phyloP scores from a whole-genome alignment of 2,888 invertebrate genomes.

The Eurois occulta region DNA sequence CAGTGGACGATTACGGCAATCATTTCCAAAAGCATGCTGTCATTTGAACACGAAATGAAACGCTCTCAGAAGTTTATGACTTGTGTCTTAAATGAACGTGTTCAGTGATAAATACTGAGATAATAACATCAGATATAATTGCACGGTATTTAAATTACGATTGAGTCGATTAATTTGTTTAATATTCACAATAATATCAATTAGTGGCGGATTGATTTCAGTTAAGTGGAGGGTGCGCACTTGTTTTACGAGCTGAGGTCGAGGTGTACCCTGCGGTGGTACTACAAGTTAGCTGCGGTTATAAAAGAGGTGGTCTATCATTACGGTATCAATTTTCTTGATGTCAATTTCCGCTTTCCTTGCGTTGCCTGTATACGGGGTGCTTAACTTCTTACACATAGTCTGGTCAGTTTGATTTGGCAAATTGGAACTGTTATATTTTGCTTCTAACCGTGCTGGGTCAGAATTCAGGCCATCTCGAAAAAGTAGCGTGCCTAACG shows the following conservation, averaged over 20 bases:
- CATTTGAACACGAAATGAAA: conserved; percentile 13
- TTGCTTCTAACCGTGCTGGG: background rate
- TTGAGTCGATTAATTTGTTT: conserved; percentile 63
- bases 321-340: conserved; percentile 1
- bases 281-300: conserved; percentile 14
- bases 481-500: background rate
- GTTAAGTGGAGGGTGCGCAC: conserved; percentile 41
- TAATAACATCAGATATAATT: conserved; percentile 63
- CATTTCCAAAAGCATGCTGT: background rate
- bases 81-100: conserved; percentile 61
- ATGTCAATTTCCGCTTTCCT: conserved; percentile 13
- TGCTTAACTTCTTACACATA: background rate
- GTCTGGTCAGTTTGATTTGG: background rate
- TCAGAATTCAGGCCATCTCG: background rate
- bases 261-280: conserved; percentile 29
- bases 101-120: conserved; percentile 62
- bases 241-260: conserved; percentile 31
- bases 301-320: conserved; percentile 8
- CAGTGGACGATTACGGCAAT: background rate
- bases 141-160: conserved; percentile 63
- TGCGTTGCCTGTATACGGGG: background rate
- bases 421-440: background rate
- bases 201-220: conserved; percentile 60
- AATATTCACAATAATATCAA: conserved; percentile 64
- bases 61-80: conserved; percentile 58